Evolutionary conservation across 2,888 invertebrate genomes (phyloP).

Genomic region (Xanthia togata): DNA sequence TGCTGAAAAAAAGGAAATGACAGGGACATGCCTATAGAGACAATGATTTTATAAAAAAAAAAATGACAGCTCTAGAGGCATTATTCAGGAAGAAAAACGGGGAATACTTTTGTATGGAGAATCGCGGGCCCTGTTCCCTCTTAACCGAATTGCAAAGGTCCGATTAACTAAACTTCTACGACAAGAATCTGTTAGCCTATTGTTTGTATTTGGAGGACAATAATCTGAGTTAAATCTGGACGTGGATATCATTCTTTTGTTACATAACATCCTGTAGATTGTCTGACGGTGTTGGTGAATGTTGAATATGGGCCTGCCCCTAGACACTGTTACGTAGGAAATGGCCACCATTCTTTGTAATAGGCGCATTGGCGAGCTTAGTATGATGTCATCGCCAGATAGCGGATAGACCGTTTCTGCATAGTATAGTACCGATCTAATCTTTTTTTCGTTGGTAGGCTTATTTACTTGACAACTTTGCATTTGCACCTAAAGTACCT

Average conservation of each 20-base stretch:
- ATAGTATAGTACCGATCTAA: background rate
- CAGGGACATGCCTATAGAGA: too few relatives aligned
- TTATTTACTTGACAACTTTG: background rate
- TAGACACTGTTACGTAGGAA: conserved; percentile 21
- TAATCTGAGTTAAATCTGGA: conserved; percentile 28
- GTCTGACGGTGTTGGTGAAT: conserved; percentile 35
- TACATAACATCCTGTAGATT: conserved; percentile 21
- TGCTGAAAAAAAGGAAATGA: too few relatives aligned
- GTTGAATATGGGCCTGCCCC: conserved; percentile 15
- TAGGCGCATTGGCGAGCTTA: conserved; percentile 21
- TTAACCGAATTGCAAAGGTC: conserved; percentile 19
- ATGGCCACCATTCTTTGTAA: background rate
- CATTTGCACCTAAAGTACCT: too few relatives aligned
- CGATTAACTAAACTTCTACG: conserved; percentile 18
- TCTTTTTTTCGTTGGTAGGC: background rate
- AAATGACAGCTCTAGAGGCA: too few relatives aligned
- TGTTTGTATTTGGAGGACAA: conserved; percentile 21
- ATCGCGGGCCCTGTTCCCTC: too few relatives aligned
- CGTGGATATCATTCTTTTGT: conserved; percentile 36
- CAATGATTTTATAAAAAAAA: too few relatives aligned
- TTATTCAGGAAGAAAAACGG: too few relatives aligned
- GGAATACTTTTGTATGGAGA: too few relatives aligned
- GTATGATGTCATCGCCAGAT: conserved; percentile 34
- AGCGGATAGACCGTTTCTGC: conserved; percentile 11
- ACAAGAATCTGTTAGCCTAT: conserved; percentile 21